Conservation (phyloP, 2,888 invertebrate genomes). For the Dione vanillae region DNA sequence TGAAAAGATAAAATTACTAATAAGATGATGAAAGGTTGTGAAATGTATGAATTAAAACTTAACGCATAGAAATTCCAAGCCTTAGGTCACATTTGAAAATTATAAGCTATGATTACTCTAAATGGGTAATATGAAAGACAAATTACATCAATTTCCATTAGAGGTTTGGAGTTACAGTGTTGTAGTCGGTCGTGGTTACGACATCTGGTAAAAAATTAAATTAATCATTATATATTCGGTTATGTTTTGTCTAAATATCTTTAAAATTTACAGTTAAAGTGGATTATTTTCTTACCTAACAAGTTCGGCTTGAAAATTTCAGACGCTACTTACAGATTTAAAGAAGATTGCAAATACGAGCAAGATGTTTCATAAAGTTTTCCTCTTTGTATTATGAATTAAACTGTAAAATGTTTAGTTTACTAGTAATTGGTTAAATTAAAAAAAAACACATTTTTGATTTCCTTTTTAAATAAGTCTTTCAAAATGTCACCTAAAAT, state of each 20-base stretch:
- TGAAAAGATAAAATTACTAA: slow-evolving; percentile 33
- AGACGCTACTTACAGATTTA: not conserved
- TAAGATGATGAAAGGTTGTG: slow-evolving; percentile 27
- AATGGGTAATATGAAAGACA: slow-evolving; percentile 38
- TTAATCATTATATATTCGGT: not conserved
- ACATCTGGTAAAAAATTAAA: not conserved
- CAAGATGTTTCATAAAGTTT: not conserved
- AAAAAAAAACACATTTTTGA: no score
- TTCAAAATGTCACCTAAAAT: no score
- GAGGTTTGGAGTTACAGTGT: not conserved
- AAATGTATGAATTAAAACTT: slow-evolving; percentile 31
- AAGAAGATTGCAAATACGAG: slow-evolving; percentile 5
- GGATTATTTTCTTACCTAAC: slow-evolving; percentile 1
- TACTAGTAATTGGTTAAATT: no score
- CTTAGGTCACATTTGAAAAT: slow-evolving; percentile 44
- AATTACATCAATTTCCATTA: slow-evolving; percentile 38
- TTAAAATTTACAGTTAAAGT: not conserved
- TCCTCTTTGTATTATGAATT: not conserved
- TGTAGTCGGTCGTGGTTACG: not conserved
- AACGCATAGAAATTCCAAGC: slow-evolving; percentile 41
- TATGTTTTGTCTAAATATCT: not conserved
- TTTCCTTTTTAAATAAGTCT: no score
- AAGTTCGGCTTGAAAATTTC: not conserved
- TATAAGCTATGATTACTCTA: slow-evolving; percentile 27
- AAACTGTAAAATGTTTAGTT: no score